These are phyloP conservation scores for Saguinus imperator DNA, from an alignment of 2,113 vertebrate genomes.

Conservation along the genomic window DNA sequence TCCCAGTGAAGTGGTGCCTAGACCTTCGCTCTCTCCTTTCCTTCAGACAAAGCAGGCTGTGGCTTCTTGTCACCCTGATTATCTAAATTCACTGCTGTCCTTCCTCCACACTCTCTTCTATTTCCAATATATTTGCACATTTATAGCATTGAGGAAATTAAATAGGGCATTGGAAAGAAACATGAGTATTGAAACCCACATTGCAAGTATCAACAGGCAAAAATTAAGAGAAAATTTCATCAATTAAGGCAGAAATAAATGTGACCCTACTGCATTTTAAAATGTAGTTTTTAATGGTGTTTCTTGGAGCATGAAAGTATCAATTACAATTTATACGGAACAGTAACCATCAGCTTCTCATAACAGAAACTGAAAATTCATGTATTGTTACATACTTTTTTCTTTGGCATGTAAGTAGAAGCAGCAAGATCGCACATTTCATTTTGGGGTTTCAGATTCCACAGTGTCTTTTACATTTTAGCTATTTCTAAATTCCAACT, in stretches of 20 bases:
- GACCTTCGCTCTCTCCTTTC: no score
- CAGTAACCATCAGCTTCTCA: neutral
- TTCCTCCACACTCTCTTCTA: no score
- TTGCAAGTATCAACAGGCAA: neutral
- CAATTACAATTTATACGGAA: neutral
- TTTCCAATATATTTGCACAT: neutral
- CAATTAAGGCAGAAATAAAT: neutral
- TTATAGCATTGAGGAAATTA: neutral
- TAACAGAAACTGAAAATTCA: neutral
- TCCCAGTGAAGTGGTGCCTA: no score
- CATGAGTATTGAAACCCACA: neutral
- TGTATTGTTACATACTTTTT: neutral
- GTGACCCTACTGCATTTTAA: neutral
- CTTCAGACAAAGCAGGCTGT: neutral
- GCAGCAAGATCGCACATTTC: neutral
- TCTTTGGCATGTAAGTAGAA: neutral
- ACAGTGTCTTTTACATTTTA: neutral
- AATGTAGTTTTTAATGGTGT: neutral
- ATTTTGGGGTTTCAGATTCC: neutral
- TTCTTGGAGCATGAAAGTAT: neutral
- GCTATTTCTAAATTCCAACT: neutral
- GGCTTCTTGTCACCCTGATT: neutral
- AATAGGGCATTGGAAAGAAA: neutral
- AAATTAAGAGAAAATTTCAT: neutral
- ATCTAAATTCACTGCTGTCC: neutral